phyloP scores from a whole-genome alignment of 2,797 vertebrate genomes.

The Falco naumanni region DNA sequence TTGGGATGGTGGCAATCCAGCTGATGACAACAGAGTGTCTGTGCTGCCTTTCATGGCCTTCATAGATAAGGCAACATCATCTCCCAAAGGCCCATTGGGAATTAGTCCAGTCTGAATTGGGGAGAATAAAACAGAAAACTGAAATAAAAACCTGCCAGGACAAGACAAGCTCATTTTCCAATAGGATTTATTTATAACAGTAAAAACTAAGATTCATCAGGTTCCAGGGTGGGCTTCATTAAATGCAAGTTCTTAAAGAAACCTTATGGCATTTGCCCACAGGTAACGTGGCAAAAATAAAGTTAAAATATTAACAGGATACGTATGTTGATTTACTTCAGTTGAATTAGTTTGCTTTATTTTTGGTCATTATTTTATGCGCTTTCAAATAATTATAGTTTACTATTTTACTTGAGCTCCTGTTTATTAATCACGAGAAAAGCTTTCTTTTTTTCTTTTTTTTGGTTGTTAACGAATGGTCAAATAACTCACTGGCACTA shows the following conservation, averaged over 20 bases:
- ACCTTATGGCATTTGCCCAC: not conserved
- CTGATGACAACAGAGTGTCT: constrained; percentile 68
- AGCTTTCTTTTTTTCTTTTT: rapidly evolving
- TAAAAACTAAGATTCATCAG: not conserved
- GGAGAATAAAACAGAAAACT: constrained; percentile 1
- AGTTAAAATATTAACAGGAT: not conserved
- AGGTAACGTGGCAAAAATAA: not conserved
- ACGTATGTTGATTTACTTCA: not conserved
- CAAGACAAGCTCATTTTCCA: not conserved
- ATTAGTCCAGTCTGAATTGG: constrained; percentile 80
- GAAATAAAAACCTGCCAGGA: not conserved
- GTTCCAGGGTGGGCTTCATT: not conserved
- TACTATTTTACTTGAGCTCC: not conserved
- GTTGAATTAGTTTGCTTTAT: not conserved
- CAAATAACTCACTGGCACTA: constrained; percentile 84
- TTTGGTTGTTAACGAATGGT: not conserved
- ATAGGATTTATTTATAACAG: not conserved
- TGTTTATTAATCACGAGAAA: not conserved
- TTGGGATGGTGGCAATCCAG: constrained; percentile 74
- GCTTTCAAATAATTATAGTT: not conserved
- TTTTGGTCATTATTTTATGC: not conserved
- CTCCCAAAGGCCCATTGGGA: constrained; percentile 85
- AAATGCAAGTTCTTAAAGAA: not conserved
- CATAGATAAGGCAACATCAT: constrained; percentile 67
- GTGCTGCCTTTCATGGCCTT: constrained; percentile 76